These are phyloP conservation scores for Labeo catla DNA, from an alignment of 2,113 vertebrate genomes.

Conservation along the genomic window DNA sequence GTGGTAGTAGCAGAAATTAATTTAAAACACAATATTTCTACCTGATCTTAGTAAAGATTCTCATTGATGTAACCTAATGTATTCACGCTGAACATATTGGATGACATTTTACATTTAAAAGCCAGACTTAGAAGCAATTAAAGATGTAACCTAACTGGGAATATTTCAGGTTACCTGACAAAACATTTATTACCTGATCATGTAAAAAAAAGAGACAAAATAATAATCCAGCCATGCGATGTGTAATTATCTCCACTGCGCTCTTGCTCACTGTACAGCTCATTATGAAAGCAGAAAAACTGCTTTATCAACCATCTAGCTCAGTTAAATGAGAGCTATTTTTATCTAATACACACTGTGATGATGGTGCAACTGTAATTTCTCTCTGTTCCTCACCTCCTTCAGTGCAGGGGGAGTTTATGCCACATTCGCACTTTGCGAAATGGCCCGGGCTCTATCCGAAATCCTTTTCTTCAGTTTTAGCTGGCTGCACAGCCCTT, in stretches of 20 bases:
- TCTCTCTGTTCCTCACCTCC: constrained; percentile 1
- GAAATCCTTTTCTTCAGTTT: not conserved
- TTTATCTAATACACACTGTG: constrained; percentile 64
- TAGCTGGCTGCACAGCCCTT: not conserved
- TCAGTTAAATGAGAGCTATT: constrained; percentile 74
- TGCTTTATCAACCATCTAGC: constrained; percentile 74
- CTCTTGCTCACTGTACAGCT: not conserved
- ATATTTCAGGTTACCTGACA: not conserved
- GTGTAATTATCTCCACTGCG: constrained; percentile 9
- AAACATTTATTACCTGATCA: not conserved
- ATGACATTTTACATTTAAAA: not conserved
- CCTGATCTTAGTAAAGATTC: not conserved
- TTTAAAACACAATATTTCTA: not conserved
- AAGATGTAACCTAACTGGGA: not conserved
- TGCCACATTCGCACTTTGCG: constrained; percentile 6
- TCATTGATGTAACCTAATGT: not conserved
- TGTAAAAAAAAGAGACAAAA: not conserved
- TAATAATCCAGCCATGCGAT: constrained; percentile 23
- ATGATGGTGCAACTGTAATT: constrained; percentile 12
- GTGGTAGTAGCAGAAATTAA: too few species aligned
- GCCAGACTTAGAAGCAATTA: not conserved
- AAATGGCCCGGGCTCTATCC: not conserved
- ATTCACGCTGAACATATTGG: not conserved
- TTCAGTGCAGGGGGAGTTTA: not conserved
- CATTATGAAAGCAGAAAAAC: constrained; percentile 31